Conservation (phyloP, 2,888 invertebrate species). For the Tipula vernalis region DNA sequence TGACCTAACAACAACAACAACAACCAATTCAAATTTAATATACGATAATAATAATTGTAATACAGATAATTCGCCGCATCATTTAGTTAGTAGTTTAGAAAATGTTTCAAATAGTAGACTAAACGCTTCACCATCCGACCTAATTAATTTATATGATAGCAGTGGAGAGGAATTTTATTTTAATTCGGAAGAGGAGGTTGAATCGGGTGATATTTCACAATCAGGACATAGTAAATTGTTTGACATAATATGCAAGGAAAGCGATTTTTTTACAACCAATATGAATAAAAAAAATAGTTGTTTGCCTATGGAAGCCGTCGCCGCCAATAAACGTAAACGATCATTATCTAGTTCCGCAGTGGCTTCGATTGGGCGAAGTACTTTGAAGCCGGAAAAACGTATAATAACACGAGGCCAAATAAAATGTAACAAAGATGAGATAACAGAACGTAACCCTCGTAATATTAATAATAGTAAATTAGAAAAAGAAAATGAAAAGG, state of each 20-base stretch:
- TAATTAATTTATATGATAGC: not conserved
- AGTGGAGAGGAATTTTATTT: not conserved
- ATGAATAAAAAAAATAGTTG: not conserved
- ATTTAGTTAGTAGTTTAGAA: not conserved
- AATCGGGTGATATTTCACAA: not conserved
- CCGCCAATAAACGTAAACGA: not conserved
- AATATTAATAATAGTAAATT: not conserved
- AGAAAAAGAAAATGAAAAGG: not conserved
- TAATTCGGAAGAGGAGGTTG: not conserved
- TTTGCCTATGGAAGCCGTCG: not conserved
- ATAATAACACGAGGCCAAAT: not conserved
- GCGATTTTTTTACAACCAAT: not conserved
- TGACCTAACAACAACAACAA: not conserved
- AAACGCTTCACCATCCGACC: not conserved
- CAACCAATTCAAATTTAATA: not conserved
- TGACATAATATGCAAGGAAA: not conserved
- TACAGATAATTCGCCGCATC: not conserved
- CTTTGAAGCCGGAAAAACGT: not conserved
- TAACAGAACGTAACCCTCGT: not conserved
- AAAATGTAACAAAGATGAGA: not conserved
- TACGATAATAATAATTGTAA: not conserved
- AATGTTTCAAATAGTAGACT: not conserved
- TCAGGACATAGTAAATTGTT: not conserved
- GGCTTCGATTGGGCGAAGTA: not conserved
- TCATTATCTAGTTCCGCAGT: not conserved